phyloP scores from a whole-genome alignment of 2,888 invertebrate species.

The Cephonodes hylas region DNA sequence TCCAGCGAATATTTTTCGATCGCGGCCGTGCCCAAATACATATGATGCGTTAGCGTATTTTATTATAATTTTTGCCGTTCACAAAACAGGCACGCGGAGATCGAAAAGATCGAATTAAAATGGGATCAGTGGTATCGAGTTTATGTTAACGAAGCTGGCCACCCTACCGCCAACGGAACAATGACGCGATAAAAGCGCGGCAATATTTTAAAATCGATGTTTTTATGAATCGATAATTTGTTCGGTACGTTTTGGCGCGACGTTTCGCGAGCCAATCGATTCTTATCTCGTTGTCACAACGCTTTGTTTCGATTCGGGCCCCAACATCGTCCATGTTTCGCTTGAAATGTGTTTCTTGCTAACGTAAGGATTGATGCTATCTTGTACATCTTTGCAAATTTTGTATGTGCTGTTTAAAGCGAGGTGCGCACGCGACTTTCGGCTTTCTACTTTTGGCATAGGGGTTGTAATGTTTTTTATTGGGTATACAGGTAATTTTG shows the following conservation, averaged over 20 bases:
- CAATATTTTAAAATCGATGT: slow-evolving; percentile 79
- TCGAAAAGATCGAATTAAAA: slow-evolving; percentile 9
- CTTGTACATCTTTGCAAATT: slow-evolving; percentile 57
- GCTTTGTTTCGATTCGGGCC: slow-evolving; percentile 77
- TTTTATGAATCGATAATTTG: slow-evolving; percentile 82
- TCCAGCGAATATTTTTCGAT: background rate
- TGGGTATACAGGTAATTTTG: slow-evolving; percentile 28
- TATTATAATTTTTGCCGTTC: slow-evolving; percentile 1
- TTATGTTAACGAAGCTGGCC: slow-evolving; percentile 37
- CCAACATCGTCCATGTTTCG: slow-evolving; percentile 75
- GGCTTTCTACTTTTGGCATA: slow-evolving; percentile 34
- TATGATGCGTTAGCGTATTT: slow-evolving; percentile 7
- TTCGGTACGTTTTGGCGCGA: slow-evolving; percentile 76
- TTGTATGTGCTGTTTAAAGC: slow-evolving; percentile 38
- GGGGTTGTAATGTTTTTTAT: slow-evolving; percentile 26
- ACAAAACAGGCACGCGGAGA: slow-evolving; percentile 8
- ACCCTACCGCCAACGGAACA: slow-evolving; percentile 63
- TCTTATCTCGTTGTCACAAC: slow-evolving; percentile 75
- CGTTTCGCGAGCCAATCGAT: slow-evolving; percentile 76
- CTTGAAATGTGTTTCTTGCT: slow-evolving; percentile 80
- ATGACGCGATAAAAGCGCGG: slow-evolving; percentile 68
- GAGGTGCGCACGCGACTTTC: slow-evolving; percentile 33
- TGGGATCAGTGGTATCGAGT: slow-evolving; percentile 8
- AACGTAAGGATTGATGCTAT: slow-evolving; percentile 75
- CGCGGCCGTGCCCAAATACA: background rate